Base-by-base conservation (phyloP, 2,113 vertebrate genomes). In the Hydropotes inermis region DNA sequence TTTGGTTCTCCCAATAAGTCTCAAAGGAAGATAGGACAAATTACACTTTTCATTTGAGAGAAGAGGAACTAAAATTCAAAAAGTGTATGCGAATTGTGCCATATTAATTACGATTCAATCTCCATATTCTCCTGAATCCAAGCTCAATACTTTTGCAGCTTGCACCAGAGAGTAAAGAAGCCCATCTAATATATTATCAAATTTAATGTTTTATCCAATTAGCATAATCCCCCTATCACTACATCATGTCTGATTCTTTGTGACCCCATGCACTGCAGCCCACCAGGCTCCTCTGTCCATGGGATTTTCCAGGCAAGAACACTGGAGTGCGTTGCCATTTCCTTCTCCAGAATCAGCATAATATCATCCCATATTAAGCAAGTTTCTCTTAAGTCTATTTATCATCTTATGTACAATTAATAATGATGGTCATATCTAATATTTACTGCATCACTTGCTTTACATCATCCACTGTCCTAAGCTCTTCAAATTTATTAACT, bases 401-500 rank as follows among this genome's bases (percentile, higher is more conserved):
- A 90, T 5, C 11, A 85, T 1, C 4, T 85, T 81, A 94, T 30
- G 7, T 52, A 55, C 10, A 60, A 45, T 91, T 96, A 82, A 54
- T 79, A 93, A 55, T 64, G 3, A 91, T 47, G 1, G 85, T 52
- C 7, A 55, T 50, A 76, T 5, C 7, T 85, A 90, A 54, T 54
- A 58, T 43, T 91, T 89, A 87, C 36, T 39, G 15, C 91, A 12
- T 43, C 9, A 14, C 43, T 89, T 92, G 36, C 33, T 94, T 95
- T 93, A 6, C 21, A 61, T 64, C 39, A 87, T 57, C 47, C 9
- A 87, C 27, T 54, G 1, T 27, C 33, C 6, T 54, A 93, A 83
- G 5, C 2, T 92, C 57, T 92, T 33, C 23, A 91, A 70, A 67
- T 87, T 39, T 76, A 92, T 95, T 94, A 87, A 87, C 50, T 95